phyloP scores from a whole-genome alignment of 2,888 invertebrate species.

The Nesidiocoris tenuis region DNA sequence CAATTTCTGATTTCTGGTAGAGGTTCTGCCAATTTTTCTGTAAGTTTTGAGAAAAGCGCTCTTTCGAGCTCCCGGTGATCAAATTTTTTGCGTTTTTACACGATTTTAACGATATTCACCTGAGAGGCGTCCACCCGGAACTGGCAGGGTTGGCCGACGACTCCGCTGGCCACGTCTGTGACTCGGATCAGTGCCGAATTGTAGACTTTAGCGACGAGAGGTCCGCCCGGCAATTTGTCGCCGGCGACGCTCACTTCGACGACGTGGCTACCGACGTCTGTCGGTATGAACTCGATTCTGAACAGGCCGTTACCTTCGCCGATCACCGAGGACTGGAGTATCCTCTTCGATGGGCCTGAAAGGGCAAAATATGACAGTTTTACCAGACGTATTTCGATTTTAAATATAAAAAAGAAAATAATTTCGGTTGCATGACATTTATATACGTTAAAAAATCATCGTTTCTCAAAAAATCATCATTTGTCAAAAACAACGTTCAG shows the following conservation, averaged over 20 bases:
- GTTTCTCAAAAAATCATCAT: too few relatives aligned
- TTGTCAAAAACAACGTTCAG: too few relatives aligned
- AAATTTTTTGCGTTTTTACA: too few relatives aligned
- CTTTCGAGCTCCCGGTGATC: too few relatives aligned
- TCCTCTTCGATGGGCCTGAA: conserved; percentile 76
- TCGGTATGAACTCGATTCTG: conserved; percentile 87
- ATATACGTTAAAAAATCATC: too few relatives aligned
- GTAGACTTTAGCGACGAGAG: conserved; percentile 90
- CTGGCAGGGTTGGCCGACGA: conserved; percentile 93
- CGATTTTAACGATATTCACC: too few relatives aligned
- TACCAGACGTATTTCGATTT: background rate
- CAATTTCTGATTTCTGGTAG: too few relatives aligned
- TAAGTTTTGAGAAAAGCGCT: too few relatives aligned
- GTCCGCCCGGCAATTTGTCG: conserved; percentile 84
- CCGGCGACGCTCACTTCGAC: conserved; percentile 89
- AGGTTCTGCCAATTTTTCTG: too few relatives aligned
- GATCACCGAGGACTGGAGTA: conserved; percentile 76
- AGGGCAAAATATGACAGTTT: background rate
- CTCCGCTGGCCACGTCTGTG: conserved; percentile 88
- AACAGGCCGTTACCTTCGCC: conserved; percentile 79
- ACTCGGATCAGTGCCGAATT: conserved; percentile 91
- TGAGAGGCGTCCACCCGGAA: conserved; percentile 73
- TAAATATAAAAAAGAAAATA: too few relatives aligned
- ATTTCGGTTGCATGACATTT: too few relatives aligned
- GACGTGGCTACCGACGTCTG: conserved; percentile 91